phyloP scores from a whole-genome alignment of 2,113 vertebrate genomes.

The Scophthalmus maximus region DNA sequence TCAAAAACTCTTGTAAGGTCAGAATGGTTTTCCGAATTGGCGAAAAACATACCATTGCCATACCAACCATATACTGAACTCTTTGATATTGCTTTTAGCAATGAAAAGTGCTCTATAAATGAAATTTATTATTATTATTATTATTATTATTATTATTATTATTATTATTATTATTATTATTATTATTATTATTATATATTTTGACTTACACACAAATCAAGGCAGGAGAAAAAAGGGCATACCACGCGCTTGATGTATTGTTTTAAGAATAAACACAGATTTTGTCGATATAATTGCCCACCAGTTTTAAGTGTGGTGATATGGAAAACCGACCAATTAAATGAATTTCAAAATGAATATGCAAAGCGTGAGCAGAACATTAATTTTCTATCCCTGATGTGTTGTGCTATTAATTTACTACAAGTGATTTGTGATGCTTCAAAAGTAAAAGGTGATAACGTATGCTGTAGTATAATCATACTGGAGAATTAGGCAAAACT shows the following conservation, averaged over 20 bases:
- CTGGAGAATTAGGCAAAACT: constrained; percentile 74
- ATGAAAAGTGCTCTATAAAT: too few relatives aligned
- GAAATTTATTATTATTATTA: too few relatives aligned
- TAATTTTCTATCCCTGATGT: constrained; percentile 57
- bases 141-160: too few relatives aligned
- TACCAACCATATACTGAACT: not conserved
- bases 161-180: too few relatives aligned
- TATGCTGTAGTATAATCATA: constrained; percentile 50
- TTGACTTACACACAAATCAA: constrained; percentile 35
- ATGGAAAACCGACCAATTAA: constrained; percentile 54
- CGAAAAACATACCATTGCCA: not conserved
- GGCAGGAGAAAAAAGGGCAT: constrained; percentile 12
- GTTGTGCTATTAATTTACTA: constrained; percentile 70
- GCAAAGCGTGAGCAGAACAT: constrained; percentile 42
- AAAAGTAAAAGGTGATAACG: constrained; percentile 67
- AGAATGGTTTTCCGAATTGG: not conserved
- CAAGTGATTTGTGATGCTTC: constrained; percentile 73
- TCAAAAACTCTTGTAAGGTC: constrained; percentile 2
- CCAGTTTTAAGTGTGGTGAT: constrained; percentile 30
- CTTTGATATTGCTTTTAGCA: too few relatives aligned
- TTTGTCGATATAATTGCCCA: constrained; percentile 37
- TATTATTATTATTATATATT: too few relatives aligned
- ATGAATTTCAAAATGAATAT: constrained; percentile 68
- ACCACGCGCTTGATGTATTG: constrained; percentile 6
- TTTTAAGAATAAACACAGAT: constrained; percentile 38